Conservation (phyloP, 2,888 invertebrate genomes). For the Chloroclysta siterata region DNA sequence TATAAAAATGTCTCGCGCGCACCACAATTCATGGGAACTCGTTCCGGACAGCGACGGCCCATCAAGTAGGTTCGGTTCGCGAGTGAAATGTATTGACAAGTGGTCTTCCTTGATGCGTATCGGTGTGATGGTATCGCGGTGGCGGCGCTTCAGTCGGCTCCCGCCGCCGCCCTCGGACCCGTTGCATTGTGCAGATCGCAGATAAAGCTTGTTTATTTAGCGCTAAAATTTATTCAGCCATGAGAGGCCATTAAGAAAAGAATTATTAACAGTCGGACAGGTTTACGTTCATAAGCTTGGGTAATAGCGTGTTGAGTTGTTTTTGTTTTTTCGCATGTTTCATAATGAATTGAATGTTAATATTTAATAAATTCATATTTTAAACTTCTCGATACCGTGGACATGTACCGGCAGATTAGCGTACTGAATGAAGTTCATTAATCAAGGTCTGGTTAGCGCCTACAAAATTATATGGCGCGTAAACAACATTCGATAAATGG, state of each 20-base stretch:
- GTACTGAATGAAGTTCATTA: slow-evolving; percentile 70
- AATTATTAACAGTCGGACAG: slow-evolving; percentile 74
- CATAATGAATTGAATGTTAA: slow-evolving; percentile 71
- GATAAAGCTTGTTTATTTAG: slow-evolving; percentile 83
- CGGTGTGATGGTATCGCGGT: slow-evolving; percentile 80
- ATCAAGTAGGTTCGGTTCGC: slow-evolving; percentile 71
- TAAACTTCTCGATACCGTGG: slow-evolving; percentile 41
- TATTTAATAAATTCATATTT: slow-evolving; percentile 62
- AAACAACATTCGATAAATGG: slow-evolving; percentile 76
- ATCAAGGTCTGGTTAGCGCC: slow-evolving; percentile 68
- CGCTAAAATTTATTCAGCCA: slow-evolving; percentile 79
- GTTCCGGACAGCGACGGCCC: slow-evolving; percentile 72
- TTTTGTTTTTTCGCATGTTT: slow-evolving; percentile 63
- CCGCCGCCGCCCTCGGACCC: slow-evolving; percentile 66
- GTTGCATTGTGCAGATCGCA: slow-evolving; percentile 78
- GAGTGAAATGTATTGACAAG: slow-evolving; percentile 84
- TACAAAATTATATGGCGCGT: slow-evolving; percentile 64
- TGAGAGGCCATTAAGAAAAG: slow-evolving; percentile 74
- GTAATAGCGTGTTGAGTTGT: slow-evolving; percentile 65
- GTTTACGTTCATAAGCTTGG: slow-evolving; percentile 71
- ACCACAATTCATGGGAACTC: slow-evolving; percentile 79
- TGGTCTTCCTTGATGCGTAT: slow-evolving; percentile 84
- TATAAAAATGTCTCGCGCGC: slow-evolving; percentile 77
- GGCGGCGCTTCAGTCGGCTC: slow-evolving; percentile 81
- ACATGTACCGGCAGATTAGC: slow-evolving; percentile 49